These are phyloP conservation scores for Drosophila ambigua DNA, from an alignment of 1,140 invertebrate genomes.

Conservation along the genomic window DNA sequence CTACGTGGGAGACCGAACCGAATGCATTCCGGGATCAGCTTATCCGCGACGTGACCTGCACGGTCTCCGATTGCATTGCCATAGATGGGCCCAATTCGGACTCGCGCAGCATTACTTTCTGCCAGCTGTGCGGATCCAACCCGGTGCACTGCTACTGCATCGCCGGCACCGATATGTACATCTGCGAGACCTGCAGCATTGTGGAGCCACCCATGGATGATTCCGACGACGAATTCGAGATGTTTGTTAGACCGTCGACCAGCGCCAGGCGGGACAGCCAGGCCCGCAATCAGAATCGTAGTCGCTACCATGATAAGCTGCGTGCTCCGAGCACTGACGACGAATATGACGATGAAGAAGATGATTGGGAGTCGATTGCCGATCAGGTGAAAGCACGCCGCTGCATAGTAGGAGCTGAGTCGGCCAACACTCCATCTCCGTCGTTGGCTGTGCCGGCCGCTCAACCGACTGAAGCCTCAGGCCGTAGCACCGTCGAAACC, in stretches of 20 bases:
- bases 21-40: constrained; percentile 37
- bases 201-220: neutral
- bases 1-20: constrained; percentile 45
- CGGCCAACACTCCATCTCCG: neutral
- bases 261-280: no score
- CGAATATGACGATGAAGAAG: neutral
- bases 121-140: constrained; percentile 47
- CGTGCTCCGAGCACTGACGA: constrained; percentile 6
- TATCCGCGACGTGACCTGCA: neutral
- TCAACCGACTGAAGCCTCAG: no score
- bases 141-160: constrained; percentile 39
- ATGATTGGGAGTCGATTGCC: neutral
- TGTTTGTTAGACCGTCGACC: no score
- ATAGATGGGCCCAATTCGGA: neutral
- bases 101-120: constrained; percentile 9
- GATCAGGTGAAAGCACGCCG: neutral
- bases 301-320: neutral
- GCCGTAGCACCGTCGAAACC: no score
- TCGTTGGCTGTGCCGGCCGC: no score
- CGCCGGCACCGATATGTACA: neutral
- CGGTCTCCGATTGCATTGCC: neutral
- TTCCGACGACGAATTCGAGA: no score
- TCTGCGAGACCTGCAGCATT: constrained; percentile 17
- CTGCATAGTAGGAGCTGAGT: neutral
- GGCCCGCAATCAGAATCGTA: neutral